Conservation (phyloP, 2,888 invertebrate species). For the Campaea margaritaria region DNA sequence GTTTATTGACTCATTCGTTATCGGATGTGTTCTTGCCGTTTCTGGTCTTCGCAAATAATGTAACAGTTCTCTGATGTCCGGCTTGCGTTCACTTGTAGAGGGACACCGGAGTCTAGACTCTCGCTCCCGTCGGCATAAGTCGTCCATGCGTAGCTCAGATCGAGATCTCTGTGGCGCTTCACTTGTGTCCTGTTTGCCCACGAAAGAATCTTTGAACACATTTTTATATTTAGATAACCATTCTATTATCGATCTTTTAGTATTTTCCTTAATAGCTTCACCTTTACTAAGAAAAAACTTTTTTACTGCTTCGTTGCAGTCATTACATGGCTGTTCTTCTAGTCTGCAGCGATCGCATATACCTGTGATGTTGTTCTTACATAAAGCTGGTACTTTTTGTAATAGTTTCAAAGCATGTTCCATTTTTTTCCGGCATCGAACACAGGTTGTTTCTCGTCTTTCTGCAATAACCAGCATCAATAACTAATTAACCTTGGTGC, state of each 20-base stretch:
- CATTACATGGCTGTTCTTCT: constrained; percentile 52
- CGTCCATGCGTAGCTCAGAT: constrained; percentile 38
- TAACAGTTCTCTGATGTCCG: constrained; percentile 25
- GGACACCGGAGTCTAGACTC: too few relatives aligned
- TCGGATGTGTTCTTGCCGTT: constrained; percentile 15
- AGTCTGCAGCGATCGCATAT: constrained; percentile 65
- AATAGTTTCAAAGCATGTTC: constrained; percentile 56
- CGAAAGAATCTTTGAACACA: constrained; percentile 38
- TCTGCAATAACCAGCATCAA: constrained; percentile 47
- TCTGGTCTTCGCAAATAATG: constrained; percentile 5
- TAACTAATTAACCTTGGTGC: too few relatives aligned
- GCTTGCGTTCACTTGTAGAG: constrained; percentile 12
- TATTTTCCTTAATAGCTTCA: constrained; percentile 46
- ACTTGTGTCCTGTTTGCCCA: constrained; percentile 24
- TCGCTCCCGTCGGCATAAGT: constrained; percentile 21
- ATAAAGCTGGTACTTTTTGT: constrained; percentile 47
- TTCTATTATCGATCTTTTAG: constrained; percentile 42
- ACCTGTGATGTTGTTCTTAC: constrained; percentile 54
- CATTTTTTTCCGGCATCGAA: constrained; percentile 60
- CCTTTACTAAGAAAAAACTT: constrained; percentile 53
- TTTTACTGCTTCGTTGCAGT: constrained; percentile 59
- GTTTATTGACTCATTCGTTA: neutral
- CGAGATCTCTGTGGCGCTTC: constrained; percentile 20
- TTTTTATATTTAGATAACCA: constrained; percentile 49
- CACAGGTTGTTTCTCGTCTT: constrained; percentile 55